Percentiles rank a stretch among this genome's conserved stretches.
phyloP scores from a whole-genome alignment of 2,888 invertebrate species.

The Hypomecis atomaria region DNA sequence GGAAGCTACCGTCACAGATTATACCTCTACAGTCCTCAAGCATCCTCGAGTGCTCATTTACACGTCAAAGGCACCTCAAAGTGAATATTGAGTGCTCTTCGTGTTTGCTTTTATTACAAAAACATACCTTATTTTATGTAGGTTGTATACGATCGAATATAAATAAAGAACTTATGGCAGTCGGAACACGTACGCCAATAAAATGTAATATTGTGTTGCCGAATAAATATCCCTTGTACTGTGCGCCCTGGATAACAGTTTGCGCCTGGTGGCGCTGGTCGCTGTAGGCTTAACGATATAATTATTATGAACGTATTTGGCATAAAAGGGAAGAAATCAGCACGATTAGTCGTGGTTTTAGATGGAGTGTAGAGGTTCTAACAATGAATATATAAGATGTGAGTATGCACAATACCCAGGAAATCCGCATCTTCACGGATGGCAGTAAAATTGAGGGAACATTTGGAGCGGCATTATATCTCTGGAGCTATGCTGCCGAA shows the following conservation, averaged over 20 bases:
- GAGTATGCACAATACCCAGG: no score
- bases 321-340: no score
- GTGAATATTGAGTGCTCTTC: slow-evolving; percentile 22
- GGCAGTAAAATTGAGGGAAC: no score
- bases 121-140: background rate
- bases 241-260: background rate
- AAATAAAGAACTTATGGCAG: slow-evolving; percentile 9
- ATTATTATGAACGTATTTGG: no score
- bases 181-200: slow-evolving; percentile 14
- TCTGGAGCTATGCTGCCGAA: no score
- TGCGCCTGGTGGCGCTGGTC: background rate
- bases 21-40: slow-evolving; percentile 1
- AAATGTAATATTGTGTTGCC: slow-evolving; percentile 15
- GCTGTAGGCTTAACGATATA: background rate
- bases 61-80: slow-evolving; percentile 20
- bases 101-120: slow-evolving; percentile 18
- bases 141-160: slow-evolving; percentile 1
- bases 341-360: no score
- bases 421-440: no score
- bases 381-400: no score
- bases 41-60: slow-evolving; percentile 11
- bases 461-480: no score
- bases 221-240: slow-evolving; percentile 9
- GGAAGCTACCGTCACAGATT: slow-evolving; percentile 9
- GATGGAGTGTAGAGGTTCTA: no score